phyloP scores from a whole-genome alignment of 2,113 vertebrate genomes.

The Rhinoptilus africanus region DNA sequence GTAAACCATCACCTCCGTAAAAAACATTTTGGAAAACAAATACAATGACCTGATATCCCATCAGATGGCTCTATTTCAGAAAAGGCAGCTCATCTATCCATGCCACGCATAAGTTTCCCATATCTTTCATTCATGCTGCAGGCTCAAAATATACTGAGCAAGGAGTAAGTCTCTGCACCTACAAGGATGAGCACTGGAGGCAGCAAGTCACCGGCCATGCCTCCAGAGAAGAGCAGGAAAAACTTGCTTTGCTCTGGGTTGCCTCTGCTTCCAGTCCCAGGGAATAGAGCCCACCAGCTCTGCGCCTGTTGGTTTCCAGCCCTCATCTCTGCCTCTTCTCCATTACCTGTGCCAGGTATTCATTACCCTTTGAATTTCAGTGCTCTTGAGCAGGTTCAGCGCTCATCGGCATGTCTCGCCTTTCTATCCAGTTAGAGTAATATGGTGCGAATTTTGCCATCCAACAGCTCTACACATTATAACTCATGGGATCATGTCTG shows the following conservation, averaged over 20 bases:
- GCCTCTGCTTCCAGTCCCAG: background rate
- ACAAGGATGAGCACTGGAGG: background rate
- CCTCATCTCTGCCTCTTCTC: background rate
- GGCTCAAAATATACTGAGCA: background rate
- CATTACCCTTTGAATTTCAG: background rate
- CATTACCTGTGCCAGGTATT: background rate
- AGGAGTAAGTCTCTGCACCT: background rate
- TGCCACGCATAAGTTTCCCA: background rate
- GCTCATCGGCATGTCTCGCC: background rate
- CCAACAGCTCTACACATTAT: background rate
- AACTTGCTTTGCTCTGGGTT: background rate
- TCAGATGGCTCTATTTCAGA: background rate
- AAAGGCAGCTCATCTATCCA: background rate
- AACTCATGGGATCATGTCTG: background rate
- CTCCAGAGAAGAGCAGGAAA: background rate
- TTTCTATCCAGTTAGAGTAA: background rate
- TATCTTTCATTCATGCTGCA: background rate
- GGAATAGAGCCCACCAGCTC: background rate
- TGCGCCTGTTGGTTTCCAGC: fast-evolving
- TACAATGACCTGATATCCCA: background rate
- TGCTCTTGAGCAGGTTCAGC: background rate
- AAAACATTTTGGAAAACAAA: background rate
- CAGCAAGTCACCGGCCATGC: background rate
- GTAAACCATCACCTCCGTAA: background rate
- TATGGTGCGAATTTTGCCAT: background rate